Conservation (phyloP, 2,888 invertebrate genomes). For the Neoascia interrupta region DNA sequence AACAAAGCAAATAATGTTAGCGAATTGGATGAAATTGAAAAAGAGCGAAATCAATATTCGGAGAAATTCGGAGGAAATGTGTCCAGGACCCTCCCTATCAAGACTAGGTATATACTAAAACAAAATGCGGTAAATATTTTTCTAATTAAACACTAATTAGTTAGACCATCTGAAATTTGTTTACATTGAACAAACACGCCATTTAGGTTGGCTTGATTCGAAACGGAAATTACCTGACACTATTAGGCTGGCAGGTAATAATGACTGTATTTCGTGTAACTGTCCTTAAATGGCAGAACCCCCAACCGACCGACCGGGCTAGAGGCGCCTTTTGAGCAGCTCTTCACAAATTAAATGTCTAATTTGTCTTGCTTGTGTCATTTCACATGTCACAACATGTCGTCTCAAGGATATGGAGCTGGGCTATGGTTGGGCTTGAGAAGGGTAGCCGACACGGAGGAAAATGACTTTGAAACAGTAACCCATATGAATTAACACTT, state of each 20-base stretch:
- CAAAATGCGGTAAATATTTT: slow-evolving; percentile 19
- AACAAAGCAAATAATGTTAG: no score
- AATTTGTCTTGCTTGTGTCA: slow-evolving; percentile 68
- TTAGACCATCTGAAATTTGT: slow-evolving; percentile 26
- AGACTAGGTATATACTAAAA: not conserved
- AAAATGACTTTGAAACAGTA: slow-evolving; percentile 55
- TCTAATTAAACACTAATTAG: slow-evolving; percentile 55
- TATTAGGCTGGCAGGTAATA: slow-evolving; percentile 58
- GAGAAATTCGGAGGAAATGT: slow-evolving; percentile 1
- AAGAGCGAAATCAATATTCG: no score
- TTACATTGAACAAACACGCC: slow-evolving; percentile 29
- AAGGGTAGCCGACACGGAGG: not conserved
- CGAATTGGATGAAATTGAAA: no score
- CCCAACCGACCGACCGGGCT: slow-evolving; percentile 8
- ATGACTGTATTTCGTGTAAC: slow-evolving; percentile 60
- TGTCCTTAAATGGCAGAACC: slow-evolving; percentile 56
- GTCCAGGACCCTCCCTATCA: not conserved
- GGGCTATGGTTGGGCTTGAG: not conserved
- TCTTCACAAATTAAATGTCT: slow-evolving; percentile 67
- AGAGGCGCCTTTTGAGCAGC: slow-evolving; percentile 40
- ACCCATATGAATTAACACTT: slow-evolving; percentile 47
- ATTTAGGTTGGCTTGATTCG: slow-evolving; percentile 45
- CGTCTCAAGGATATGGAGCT: slow-evolving; percentile 21
- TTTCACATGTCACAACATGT: slow-evolving; percentile 61
- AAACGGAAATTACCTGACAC: slow-evolving; percentile 57